Percentiles rank a stretch among this genome's conserved stretches.
phyloP scores from a whole-genome alignment of 2,113 vertebrate species.

The Cryptomyrus ogoouensis region DNA sequence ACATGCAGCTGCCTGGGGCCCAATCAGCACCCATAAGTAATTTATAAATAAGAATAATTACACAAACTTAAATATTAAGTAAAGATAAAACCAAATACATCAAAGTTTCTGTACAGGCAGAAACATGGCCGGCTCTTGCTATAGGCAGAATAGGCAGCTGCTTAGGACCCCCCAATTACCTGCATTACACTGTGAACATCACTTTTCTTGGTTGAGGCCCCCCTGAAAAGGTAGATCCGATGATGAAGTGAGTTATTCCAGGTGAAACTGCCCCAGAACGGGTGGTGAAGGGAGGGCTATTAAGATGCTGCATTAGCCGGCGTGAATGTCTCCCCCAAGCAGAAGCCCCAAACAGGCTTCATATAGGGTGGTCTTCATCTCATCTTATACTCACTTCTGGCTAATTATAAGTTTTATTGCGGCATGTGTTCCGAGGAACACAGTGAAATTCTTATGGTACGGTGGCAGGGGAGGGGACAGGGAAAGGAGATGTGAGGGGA shows the following conservation, averaged over 20 bases:
- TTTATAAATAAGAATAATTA: not conserved
- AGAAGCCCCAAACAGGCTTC: not conserved
- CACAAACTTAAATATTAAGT: not conserved
- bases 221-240: not conserved
- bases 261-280: not conserved
- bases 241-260: not conserved
- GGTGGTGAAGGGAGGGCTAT: not conserved
- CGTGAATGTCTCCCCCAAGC: not conserved
- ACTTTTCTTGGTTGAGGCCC: not conserved
- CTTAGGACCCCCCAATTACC: not conserved
- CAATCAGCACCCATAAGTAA: not conserved
- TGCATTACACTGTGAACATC: not conserved
- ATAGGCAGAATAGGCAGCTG: not conserved
- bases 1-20: not conserved
- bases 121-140: not conserved
- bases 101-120: not conserved
- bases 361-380: not conserved
- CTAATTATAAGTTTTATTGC: not conserved
- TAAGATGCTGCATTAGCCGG: not conserved
- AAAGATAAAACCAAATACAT: not conserved
- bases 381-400: not conserved
- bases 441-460: not conserved
- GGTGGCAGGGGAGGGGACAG: not conserved
- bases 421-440: not conserved
- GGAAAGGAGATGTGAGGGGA: not conserved